phyloP scores from a whole-genome alignment of 2,888 invertebrate species.

The Xanthorhoe spadicearia region DNA sequence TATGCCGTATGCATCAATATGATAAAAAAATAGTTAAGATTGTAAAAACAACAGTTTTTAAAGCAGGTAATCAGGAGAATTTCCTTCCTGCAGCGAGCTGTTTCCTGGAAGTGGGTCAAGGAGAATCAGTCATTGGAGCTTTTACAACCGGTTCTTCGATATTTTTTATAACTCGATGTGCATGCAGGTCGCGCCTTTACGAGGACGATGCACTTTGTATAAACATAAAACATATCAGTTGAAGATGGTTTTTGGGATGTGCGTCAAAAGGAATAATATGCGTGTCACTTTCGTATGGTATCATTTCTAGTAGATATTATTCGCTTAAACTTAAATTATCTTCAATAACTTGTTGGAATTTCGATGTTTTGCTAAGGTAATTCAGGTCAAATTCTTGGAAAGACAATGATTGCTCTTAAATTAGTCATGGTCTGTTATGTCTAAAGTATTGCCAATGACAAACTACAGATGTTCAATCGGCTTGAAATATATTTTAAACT shows the following conservation, averaged over 20 bases:
- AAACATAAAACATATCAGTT: conserved; percentile 10
- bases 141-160: conserved; percentile 68
- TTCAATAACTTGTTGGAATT: neutral
- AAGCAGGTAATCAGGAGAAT: conserved; percentile 49
- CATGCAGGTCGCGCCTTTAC: conserved; percentile 28
- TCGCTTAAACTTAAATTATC: neutral
- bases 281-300: conserved; percentile 13
- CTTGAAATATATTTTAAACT: conserved; percentile 72
- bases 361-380: neutral
- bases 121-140: conserved; percentile 65
- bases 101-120: conserved; percentile 68
- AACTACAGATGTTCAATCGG: conserved; percentile 77
- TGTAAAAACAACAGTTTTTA: neutral
- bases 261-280: neutral
- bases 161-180: conserved; percentile 46
- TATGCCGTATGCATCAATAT: too few species aligned
- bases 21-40: neutral
- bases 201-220: conserved; percentile 29
- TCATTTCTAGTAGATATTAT: too few species aligned
- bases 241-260: conserved; percentile 9
- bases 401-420: conserved; percentile 13
- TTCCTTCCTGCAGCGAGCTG: conserved; percentile 62
- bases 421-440: conserved; percentile 46
- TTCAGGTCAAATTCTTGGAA: conserved; percentile 6
- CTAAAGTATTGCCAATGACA: conserved; percentile 47